Evolutionary conservation across 2,797 vertebrate genomes (phyloP).

Genomic region (Adrianichthys oophorus): DNA sequence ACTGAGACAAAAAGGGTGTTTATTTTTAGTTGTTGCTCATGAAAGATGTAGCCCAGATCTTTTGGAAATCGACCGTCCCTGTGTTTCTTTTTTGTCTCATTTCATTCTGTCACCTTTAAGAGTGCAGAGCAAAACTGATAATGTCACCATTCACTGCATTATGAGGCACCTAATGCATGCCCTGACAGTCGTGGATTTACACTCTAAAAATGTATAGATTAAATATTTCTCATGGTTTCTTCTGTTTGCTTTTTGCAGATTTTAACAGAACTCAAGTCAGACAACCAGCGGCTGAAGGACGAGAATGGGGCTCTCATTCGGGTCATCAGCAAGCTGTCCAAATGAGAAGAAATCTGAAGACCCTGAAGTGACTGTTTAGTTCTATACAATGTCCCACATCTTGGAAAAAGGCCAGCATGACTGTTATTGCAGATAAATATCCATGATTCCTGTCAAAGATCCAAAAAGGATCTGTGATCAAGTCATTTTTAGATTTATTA

Average conservation of each 20-base stretch:
- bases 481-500: constrained; percentile 11
- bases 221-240: constrained; percentile 9
- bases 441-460: constrained; percentile 17
- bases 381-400: constrained; percentile 16
- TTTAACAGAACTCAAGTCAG: constrained; percentile 93
- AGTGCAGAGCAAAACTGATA: constrained; percentile 15
- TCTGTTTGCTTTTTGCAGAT: constrained; percentile 71
- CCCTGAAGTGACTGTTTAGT: constrained; percentile 19
- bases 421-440: constrained; percentile 13
- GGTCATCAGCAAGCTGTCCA: constrained; percentile 99
- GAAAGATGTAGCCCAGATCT: constrained; percentile 65
- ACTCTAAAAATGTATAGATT: constrained; percentile 9
- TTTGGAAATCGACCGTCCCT: constrained; percentile 52
- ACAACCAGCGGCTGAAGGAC: constrained; percentile 98
- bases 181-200: not conserved
- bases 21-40: constrained; percentile 66
- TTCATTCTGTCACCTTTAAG: constrained; percentile 44
- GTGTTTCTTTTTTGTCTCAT: constrained; percentile 29
- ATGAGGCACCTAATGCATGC: constrained; percentile 47
- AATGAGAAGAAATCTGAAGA: constrained; percentile 71
- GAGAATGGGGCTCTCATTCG: constrained; percentile 97
- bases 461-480: constrained; percentile 24
- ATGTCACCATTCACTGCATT: constrained; percentile 61
- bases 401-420: constrained; percentile 2
- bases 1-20: constrained; percentile 49